A percentile compares a stretch with the other conserved stretches of the same genome.
These are phyloP conservation scores for Cervus canadensis DNA, from an alignment of 2,113 vertebrate species.

Conservation along the genomic window DNA sequence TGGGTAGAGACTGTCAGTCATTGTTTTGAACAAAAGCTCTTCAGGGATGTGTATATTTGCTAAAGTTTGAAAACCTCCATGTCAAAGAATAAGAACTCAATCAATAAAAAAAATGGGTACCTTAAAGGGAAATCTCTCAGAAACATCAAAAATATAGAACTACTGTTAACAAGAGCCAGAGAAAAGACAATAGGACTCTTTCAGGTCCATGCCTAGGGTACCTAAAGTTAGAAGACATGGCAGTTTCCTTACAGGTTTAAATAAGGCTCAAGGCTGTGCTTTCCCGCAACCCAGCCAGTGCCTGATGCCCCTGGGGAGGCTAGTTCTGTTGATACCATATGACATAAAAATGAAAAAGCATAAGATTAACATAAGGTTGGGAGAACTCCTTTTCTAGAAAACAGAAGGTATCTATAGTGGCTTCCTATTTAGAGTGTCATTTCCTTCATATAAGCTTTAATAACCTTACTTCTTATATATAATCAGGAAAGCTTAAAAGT, in stretches of 20 bases:
- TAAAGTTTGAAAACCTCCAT: not conserved
- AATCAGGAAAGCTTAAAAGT: not conserved
- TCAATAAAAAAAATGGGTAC: not conserved
- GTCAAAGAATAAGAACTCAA: not conserved
- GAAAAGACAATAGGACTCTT: not conserved
- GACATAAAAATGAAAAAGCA: not conserved
- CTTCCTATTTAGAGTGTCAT: not conserved
- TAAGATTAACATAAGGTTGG: not conserved
- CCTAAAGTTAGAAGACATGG: not conserved
- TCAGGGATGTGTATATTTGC: not conserved
- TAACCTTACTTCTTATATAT: not conserved
- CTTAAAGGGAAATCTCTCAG: not conserved
- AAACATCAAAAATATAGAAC: not conserved
- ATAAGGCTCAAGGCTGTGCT: not conserved
- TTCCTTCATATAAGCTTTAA: not conserved
- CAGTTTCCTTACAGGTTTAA: not conserved
- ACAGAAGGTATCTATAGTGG: not conserved
- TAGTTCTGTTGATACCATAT: not conserved
- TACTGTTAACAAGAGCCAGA: not conserved
- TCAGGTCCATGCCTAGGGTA: not conserved
- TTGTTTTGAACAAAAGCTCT: not conserved
- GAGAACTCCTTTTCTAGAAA: not conserved
- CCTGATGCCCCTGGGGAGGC: not conserved
- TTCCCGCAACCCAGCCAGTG: accelerated
- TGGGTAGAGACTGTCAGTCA: not conserved